phyloP scores from a whole-genome alignment of 2,888 invertebrate species.

The Leucoma salicis region DNA sequence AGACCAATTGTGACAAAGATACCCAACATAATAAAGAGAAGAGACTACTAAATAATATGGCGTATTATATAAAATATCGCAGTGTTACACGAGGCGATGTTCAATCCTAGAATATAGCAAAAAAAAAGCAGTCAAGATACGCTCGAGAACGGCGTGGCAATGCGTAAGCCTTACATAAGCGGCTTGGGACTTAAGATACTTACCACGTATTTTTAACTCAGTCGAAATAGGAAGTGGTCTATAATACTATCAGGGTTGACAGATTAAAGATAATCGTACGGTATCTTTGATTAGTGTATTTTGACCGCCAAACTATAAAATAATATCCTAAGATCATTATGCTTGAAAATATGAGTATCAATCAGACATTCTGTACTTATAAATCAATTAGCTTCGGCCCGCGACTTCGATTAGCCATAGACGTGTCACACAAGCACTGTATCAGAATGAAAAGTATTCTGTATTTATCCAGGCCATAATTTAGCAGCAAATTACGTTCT shows the following conservation, averaged over 20 bases:
- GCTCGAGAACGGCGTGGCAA: conserved; percentile 11
- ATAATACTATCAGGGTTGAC: conserved; percentile 22
- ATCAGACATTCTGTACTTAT: no score
- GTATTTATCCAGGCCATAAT: no score
- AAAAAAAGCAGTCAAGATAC: conserved; percentile 16
- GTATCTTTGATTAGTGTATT: no score
- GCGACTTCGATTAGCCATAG: no score
- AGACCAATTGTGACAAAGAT: no score
- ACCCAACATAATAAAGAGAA: background rate
- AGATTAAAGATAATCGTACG: conserved; percentile 17
- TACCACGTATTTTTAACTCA: conserved; percentile 15
- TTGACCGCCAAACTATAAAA: no score
- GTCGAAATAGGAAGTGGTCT: conserved; percentile 30
- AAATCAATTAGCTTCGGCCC: no score
- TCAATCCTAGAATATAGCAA: conserved; percentile 14
- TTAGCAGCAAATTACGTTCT: no score
- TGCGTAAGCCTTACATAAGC: conserved; percentile 20
- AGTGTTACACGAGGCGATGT: conserved; percentile 15
- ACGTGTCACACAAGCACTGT: no score
- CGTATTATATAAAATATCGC: conserved; percentile 19
- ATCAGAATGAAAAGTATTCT: no score
- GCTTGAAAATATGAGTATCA: no score
- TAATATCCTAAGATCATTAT: no score
- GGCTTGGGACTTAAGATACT: conserved; percentile 8
- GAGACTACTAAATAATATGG: conserved; percentile 2